phyloP scores from a whole-genome alignment of 2,888 invertebrate genomes.

The Philereme vetulata region DNA sequence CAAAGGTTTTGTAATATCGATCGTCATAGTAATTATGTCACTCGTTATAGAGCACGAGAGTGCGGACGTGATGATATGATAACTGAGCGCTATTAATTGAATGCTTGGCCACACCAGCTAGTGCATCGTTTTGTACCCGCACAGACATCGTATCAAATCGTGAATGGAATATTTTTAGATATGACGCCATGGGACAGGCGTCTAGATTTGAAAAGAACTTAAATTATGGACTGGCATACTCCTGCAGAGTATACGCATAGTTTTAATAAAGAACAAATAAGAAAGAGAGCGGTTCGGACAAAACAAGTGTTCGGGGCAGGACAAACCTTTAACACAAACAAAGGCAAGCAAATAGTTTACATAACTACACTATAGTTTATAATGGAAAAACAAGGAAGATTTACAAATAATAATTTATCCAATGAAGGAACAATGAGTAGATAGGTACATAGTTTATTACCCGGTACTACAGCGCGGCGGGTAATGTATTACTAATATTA shows the following conservation, averaged over 20 bases:
- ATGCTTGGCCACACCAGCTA: slow-evolving; percentile 47
- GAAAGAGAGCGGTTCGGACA: background rate
- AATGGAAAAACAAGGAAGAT: background rate
- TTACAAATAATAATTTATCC: no score
- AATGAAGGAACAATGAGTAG: no score
- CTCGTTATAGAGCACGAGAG: slow-evolving; percentile 31
- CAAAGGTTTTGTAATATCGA: slow-evolving; percentile 16
- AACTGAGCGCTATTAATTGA: slow-evolving; percentile 58
- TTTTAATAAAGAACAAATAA: slow-evolving; percentile 12
- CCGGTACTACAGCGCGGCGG: no score
- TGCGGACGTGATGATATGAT: slow-evolving; percentile 52
- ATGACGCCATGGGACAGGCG: slow-evolving; percentile 44
- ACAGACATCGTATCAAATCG: slow-evolving; percentile 44
- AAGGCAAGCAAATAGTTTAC: background rate
- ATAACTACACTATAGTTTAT: background rate
- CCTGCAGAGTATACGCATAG: slow-evolving; percentile 5
- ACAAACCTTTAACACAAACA: background rate
- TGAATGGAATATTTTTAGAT: slow-evolving; percentile 56
- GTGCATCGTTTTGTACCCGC: slow-evolving; percentile 50
- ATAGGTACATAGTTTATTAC: background rate
- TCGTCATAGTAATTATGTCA: slow-evolving; percentile 22
- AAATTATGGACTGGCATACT: slow-evolving; percentile 12
- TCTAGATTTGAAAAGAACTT: slow-evolving; percentile 32
- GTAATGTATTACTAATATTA: background rate
- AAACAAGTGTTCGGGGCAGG: background rate